Conservation (phyloP, 1,140 invertebrate genomes). For the Solenopsis fugax region DNA sequence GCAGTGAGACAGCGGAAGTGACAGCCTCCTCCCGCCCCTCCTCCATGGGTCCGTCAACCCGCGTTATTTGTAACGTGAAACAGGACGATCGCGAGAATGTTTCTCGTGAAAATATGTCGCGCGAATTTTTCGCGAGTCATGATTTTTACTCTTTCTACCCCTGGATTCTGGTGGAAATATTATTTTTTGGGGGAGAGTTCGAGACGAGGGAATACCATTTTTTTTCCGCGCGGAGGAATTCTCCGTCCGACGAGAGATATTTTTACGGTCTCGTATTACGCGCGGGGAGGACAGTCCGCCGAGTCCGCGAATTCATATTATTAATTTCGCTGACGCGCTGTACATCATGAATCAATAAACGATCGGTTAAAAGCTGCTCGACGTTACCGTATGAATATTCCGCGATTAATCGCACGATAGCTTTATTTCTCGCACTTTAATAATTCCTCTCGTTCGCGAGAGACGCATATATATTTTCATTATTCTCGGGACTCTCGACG, state of each 20-base stretch:
- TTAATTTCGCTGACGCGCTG: slow-evolving; percentile 10
- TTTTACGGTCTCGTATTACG: background rate
- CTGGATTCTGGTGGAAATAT: slow-evolving; percentile 30
- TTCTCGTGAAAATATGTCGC: slow-evolving; percentile 53
- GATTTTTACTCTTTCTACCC: slow-evolving; percentile 24
- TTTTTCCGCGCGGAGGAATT: background rate
- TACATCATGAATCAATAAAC: slow-evolving; percentile 18
- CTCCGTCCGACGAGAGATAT: background rate
- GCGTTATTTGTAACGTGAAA: slow-evolving; percentile 54
- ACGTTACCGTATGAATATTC: slow-evolving; percentile 16
- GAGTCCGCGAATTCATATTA: slow-evolving; percentile 18
- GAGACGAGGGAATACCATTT: background rate
- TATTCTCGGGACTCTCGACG: background rate
- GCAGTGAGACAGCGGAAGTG: slow-evolving; percentile 28
- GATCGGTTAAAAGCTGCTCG: slow-evolving; percentile 16
- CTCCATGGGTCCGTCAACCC: background rate
- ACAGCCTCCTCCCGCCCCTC: background rate
- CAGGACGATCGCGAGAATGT: slow-evolving; percentile 46
- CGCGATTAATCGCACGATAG: slow-evolving; percentile 13
- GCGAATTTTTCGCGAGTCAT: slow-evolving; percentile 34
- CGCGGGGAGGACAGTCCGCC: background rate
- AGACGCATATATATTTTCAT: slow-evolving; percentile 23
- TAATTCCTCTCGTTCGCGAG: background rate
- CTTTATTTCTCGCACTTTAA: slow-evolving; percentile 12
- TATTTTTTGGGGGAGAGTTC: slow-evolving; percentile 32